Evolutionary conservation across 2,113 vertebrate species (phyloP).

Genomic region (Bujurquina vittata): DNA sequence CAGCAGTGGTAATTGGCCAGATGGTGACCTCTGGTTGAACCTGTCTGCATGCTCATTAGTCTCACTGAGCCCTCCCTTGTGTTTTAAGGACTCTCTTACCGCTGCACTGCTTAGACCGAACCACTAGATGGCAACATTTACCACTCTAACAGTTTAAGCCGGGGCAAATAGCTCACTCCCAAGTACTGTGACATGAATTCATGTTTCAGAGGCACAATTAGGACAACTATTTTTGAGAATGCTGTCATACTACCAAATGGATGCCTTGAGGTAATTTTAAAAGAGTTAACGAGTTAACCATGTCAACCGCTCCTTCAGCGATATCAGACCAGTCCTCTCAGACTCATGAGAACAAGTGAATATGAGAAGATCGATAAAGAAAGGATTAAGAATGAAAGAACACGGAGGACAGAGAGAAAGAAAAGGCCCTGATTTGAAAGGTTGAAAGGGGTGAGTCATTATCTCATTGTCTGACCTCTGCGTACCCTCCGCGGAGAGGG

Average conservation of each 20-base stretch:
- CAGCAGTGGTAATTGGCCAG: conserved; percentile 90
- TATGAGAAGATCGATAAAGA: conserved; percentile 76
- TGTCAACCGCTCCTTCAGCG: conserved; percentile 6
- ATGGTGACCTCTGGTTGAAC: conserved; percentile 92
- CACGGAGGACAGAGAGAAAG: conserved; percentile 43
- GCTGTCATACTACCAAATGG: background rate
- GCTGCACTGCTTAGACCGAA: fast-evolving
- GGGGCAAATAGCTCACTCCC: background rate
- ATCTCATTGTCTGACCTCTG: conserved; percentile 78
- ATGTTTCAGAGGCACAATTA: conserved; percentile 37
- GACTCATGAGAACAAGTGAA: conserved; percentile 67
- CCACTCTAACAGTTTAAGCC: conserved; percentile 60
- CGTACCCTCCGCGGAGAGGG: conserved; percentile 67
- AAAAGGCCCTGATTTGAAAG: conserved; percentile 71
- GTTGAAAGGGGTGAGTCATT: conserved; percentile 76
- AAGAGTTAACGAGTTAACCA: conserved; percentile 19
- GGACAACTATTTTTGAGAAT: conserved; percentile 16
- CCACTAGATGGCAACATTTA: conserved; percentile 85
- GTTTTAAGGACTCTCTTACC: conserved; percentile 28
- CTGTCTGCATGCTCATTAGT: conserved; percentile 87
- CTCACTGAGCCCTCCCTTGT: conserved; percentile 66
- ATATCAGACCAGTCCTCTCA: conserved; percentile 45
- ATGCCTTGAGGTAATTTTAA: conserved; percentile 10
- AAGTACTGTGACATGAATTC: background rate
- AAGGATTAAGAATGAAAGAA: conserved; percentile 73